A percentile compares a stretch with the other conserved stretches of the same genome.
Evolutionary conservation across 2,113 vertebrate genomes (phyloP).

Genomic region (Tringa solitaria): DNA sequence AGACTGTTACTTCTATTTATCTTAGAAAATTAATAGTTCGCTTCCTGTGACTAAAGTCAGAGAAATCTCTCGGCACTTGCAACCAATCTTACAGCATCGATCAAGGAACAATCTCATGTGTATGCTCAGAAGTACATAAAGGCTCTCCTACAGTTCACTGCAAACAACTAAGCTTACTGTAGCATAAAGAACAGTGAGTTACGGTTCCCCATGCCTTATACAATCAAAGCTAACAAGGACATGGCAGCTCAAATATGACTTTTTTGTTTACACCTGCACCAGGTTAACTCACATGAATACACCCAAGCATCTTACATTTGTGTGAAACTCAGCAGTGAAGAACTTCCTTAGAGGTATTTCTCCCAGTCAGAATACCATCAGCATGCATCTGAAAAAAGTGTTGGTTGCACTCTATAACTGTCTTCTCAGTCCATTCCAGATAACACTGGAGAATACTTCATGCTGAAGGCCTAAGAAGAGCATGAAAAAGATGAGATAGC

Average conservation of each 20-base stretch:
- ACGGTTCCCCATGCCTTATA: not conserved
- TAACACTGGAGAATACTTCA: not conserved
- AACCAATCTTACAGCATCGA: not conserved
- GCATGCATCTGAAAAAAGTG: not conserved
- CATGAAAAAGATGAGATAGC: not conserved
- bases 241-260: not conserved
- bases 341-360: not conserved
- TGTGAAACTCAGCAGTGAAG: not conserved
- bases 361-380: not conserved
- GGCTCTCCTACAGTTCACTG: not conserved
- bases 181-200: not conserved
- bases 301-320: not conserved
- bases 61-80: not conserved
- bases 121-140: not conserved
- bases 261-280: not conserved
- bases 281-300: not conserved
- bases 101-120: not conserved
- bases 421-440: not conserved
- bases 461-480: not conserved
- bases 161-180: not conserved
- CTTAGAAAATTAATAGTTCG: not conserved
- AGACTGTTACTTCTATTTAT: not conserved
- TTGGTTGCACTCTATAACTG: not conserved
- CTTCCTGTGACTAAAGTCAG: not conserved
- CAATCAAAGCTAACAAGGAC: not conserved